Conservation (phyloP, 2,113 vertebrate species). For the Campylomormyrus numenius region DNA sequence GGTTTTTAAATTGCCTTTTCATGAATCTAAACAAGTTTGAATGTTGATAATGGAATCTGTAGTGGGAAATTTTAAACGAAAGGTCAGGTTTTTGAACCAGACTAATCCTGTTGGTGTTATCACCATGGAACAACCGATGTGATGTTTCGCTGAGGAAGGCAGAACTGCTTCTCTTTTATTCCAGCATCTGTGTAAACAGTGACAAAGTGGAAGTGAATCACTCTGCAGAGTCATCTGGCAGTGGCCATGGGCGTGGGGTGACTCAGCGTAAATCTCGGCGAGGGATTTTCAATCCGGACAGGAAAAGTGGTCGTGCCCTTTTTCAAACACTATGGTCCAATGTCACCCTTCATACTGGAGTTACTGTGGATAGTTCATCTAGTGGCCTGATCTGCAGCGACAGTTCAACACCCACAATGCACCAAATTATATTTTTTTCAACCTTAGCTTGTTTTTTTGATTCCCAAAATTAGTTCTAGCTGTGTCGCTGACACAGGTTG, state of each 20-base stretch:
- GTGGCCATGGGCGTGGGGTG: conserved; percentile 22
- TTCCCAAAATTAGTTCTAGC: not conserved
- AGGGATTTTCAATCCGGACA: not conserved
- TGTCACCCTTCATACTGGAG: not conserved
- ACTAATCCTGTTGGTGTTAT: not conserved
- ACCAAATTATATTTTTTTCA: not conserved
- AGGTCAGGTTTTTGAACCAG: not conserved
- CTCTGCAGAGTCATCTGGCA: conserved; percentile 14
- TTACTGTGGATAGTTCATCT: not conserved
- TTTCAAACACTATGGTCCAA: not conserved
- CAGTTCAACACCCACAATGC: not conserved
- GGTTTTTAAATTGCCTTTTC: not conserved
- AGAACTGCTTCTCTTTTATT: not conserved
- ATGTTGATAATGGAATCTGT: not conserved
- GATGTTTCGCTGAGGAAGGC: conserved; percentile 33
- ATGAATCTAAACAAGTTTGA: not conserved
- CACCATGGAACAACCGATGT: not conserved
- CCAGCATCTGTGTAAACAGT: conserved; percentile 48
- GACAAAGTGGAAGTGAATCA: conserved; percentile 47
- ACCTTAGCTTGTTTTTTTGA: not conserved
- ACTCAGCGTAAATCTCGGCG: not conserved
- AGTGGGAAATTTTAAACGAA: not conserved
- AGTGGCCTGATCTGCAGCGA: not conserved
- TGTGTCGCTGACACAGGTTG: not conserved
- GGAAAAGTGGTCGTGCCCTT: not conserved